Percentiles rank a stretch among this genome's conserved stretches.
phyloP scores from a whole-genome alignment of 2,797 vertebrate genomes.

The Uromys caudimaculatus region DNA sequence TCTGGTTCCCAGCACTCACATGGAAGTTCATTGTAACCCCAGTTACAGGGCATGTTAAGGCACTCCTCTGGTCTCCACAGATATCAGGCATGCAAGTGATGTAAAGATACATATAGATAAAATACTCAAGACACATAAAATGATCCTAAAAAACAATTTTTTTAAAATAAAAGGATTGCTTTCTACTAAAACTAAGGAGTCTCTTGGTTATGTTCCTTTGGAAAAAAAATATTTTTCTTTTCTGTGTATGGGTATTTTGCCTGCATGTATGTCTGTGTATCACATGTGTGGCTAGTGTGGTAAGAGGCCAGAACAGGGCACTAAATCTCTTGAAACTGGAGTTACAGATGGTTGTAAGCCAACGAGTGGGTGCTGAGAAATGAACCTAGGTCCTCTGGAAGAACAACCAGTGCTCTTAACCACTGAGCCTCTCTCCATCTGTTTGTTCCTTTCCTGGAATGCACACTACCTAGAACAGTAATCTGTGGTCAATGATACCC shows the following conservation, averaged over 20 bases:
- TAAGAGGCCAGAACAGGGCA: not conserved
- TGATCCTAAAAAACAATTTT: not conserved
- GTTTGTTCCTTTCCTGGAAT: not conserved
- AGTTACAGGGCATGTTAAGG: not conserved
- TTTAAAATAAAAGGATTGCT: not conserved
- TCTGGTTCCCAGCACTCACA: not conserved
- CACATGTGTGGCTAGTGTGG: not conserved
- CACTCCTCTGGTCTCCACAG: not conserved
- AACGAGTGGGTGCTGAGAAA: not conserved
- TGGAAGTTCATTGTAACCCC: not conserved
- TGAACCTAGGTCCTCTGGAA: not conserved
- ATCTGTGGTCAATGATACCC: not conserved
- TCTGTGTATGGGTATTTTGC: not conserved
- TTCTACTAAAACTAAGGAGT: slow-evolving; percentile 40
- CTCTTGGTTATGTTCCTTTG: not conserved
- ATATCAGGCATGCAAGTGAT: not conserved
- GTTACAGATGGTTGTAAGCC: not conserved
- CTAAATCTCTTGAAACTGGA: not conserved
- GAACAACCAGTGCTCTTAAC: not conserved
- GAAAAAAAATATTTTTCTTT: not conserved
- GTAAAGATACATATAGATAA: not conserved
- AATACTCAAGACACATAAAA: not conserved
- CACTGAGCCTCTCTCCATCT: not conserved
- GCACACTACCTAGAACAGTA: not conserved
- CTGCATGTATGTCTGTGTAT: not conserved